Percentiles rank a stretch among this genome's conserved stretches.
Evolutionary conservation across 2,888 invertebrate genomes (phyloP).

Genomic region (Nineta flava): DNA sequence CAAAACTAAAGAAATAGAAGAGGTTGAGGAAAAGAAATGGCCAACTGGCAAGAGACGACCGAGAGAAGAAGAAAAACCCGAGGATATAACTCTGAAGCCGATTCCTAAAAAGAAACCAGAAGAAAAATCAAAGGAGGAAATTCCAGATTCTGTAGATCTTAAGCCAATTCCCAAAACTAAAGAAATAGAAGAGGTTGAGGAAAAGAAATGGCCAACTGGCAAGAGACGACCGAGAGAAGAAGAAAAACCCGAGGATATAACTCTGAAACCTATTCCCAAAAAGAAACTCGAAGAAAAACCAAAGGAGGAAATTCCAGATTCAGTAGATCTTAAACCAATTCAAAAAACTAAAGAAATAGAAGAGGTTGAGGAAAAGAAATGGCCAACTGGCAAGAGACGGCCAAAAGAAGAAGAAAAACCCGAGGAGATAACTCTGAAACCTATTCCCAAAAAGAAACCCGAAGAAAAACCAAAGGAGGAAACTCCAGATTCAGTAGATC

Average conservation of each 20-base stretch:
- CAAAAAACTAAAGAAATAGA: slow-evolving; percentile 18
- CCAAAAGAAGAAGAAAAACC: slow-evolving; percentile 15
- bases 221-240: slow-evolving; percentile 16
- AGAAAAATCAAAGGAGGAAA: slow-evolving; percentile 11
- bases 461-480: slow-evolving; percentile 11
- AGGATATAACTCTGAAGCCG: slow-evolving; percentile 13
- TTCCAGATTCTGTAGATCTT: slow-evolving; percentile 21
- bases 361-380: slow-evolving; percentile 13
- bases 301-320: slow-evolving; percentile 24
- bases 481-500: slow-evolving; percentile 17
- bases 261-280: slow-evolving; percentile 19
- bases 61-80: slow-evolving; percentile 14
- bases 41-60: slow-evolving; percentile 18
- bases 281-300: slow-evolving; percentile 20
- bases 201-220: slow-evolving; percentile 17
- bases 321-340: slow-evolving; percentile 28
- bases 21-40: slow-evolving; percentile 16
- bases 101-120: slow-evolving; percentile 19
- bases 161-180: slow-evolving; percentile 23
- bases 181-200: slow-evolving; percentile 15
- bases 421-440: slow-evolving; percentile 10
- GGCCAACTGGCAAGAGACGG: slow-evolving; percentile 18
- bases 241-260: slow-evolving; percentile 21
- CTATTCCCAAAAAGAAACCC: slow-evolving; percentile 7
- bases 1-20: slow-evolving; percentile 20